Base-by-base conservation (phyloP, 2,113 vertebrate genomes). In the Empidonax alnorum region DNA sequence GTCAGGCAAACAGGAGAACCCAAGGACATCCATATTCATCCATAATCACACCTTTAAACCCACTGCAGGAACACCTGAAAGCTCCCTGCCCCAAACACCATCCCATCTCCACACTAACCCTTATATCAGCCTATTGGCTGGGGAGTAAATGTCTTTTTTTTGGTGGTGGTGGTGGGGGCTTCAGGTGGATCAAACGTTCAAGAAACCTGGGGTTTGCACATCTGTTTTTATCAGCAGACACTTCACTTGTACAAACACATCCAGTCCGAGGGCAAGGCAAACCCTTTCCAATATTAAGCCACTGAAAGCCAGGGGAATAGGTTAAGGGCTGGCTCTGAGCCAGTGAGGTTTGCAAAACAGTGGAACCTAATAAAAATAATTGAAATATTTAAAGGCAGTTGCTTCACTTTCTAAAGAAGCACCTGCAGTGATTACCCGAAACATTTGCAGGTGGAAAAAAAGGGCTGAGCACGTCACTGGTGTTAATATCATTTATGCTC, bases 331-430 rank as follows among this genome's bases (percentile, higher is more conserved):
- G 95, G 95, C 93, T 50, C 87, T 62, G 55, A 94, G 95, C 95
- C 96, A 97, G 24, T 95, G 95, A 88, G 96, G 95, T 97, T 96
- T 97, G 96, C 95, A 96, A 96, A 97, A 85, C 81, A 95, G 91
- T 73, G 93, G 81, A 79, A 94, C 91, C 95, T 96, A 94, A 96
- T 97, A 96, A 96, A 96, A 97, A 96, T 90, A 96, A 96, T 95
- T 95, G 92, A 97, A 94, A 97, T 96, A 96, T 95, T 96, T 96
- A 95, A 96, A 96, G 83, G 88, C 93, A 90, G 92, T 95, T 97
- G 93, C 92, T 95, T 94, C 88, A 84, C 66, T 95, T 92, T 92
- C 44, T 91, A 95, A 96, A 96, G 95, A 95, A 93, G 95, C 96
- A 96, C 95, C 94, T 96, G 96, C 95, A 95, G 68, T 72, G 90